Base-by-base conservation (phyloP, 2,113 vertebrate genomes). In the Megaceryle maxima region DNA sequence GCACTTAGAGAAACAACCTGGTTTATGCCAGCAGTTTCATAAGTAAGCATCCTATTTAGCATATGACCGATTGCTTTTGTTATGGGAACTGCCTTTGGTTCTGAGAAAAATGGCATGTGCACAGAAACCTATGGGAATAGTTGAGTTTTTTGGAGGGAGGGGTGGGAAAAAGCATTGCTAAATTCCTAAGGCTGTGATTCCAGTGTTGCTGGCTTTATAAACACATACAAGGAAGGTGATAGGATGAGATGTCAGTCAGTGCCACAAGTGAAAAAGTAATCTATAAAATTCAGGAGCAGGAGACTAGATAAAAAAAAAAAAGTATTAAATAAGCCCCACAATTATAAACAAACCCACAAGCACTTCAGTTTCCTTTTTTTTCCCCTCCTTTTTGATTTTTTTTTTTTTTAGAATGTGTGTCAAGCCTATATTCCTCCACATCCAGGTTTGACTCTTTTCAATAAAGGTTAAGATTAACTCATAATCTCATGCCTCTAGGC, bases 211-310 rank as follows among this genome's bases (percentile, higher is more conserved):
- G 33, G 51, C 35, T 62, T 95, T 83, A 77, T 33, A 60, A 93
- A 77, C 29, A 60, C 0, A 0, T 10, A 29, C 6, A 44, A 39
- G 10, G 24, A 75, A 80, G 29, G 10, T 0, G 1, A 72, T 3
- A 6, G 60, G 56, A 70, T 10, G 50, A 67, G 60, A 50, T 3
- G 11, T 43, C 57, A 64, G 8, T 44, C 80, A 64, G 17, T 78
- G 31, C 31, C 9, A 9, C 21, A 74, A 51, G 8, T 44, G n/a
- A 76, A 78, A 80, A 88, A 79, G 31, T 46, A 70, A 83, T 48
- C 50, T 6, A 17, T 29, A 76, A 48, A 72, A 83, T 68, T 68
- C 68, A 88, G 37, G 31, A 67, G 11, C 20, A 63, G 13, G 4
- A 84, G 43, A 72, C 50, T 50, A 88, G 3, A 2, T 80, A 22